phyloP scores from a whole-genome alignment of 30 jellyfish, hydroid and myxozoan species.

The Hydra vulgaris region DNA sequence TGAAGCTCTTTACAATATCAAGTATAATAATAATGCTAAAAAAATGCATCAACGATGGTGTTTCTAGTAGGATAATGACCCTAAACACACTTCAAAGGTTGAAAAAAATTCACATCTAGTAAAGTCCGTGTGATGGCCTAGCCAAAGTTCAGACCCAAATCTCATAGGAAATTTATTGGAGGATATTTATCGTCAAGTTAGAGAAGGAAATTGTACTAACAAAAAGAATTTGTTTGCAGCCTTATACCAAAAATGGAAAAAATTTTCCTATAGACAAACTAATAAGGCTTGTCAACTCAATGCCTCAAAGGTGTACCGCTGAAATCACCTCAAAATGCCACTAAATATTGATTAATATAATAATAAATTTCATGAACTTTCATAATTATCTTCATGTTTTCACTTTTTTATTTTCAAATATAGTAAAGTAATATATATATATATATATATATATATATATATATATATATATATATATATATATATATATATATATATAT shows the following conservation, averaged over 20 bases:
- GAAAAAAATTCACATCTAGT: not conserved
- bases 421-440: too few species aligned
- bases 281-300: not conserved
- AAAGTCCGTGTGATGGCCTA: not conserved
- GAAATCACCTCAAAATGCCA: not conserved
- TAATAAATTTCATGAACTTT: not conserved
- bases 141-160: not conserved
- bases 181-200: not conserved
- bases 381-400: too few species aligned
- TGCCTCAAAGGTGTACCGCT: not conserved
- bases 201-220: not conserved
- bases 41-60: not conserved
- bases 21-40: not conserved
- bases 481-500: too few species aligned
- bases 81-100: not conserved
- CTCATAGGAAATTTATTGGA: not conserved
- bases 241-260: not conserved
- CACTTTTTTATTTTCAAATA: not conserved
- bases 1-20: not conserved
- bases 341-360: not conserved
- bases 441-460: too few species aligned
- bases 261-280: not conserved
- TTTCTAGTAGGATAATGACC: too few species aligned
- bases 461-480: too few species aligned
- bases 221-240: not conserved